phyloP scores from a whole-genome alignment of 2,888 invertebrate species.

The Romanomermis culicivorax region DNA sequence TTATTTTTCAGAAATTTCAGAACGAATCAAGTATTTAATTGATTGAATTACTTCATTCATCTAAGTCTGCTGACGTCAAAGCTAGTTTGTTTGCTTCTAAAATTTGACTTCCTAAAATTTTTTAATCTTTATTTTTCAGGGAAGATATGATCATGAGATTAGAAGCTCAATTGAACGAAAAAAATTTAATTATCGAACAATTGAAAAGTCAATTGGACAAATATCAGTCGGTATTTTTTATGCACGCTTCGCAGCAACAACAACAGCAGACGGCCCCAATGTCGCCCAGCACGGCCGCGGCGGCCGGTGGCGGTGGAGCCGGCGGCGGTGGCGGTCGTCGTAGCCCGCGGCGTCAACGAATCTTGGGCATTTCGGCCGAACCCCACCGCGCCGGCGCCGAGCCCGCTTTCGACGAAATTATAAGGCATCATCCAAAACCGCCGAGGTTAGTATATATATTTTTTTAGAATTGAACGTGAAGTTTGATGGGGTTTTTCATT shows the following conservation, averaged over 20 bases:
- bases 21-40: too few relatives aligned
- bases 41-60: too few relatives aligned
- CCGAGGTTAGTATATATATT: background rate
- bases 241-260: constrained; percentile 2
- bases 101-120: background rate
- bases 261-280: background rate
- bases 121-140: background rate
- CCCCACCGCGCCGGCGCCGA: constrained; percentile 5
- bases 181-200: constrained; percentile 9
- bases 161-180: constrained; percentile 2
- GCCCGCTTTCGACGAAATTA: background rate
- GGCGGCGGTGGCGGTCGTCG: background rate
- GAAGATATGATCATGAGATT: constrained; percentile 9
- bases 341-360: constrained; percentile 7
- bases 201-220: constrained; percentile 12
- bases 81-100: too few relatives aligned
- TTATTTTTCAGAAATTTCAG: too few relatives aligned
- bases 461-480: background rate
- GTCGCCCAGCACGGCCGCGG: background rate
- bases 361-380: constrained; percentile 11
- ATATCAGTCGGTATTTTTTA: constrained; percentile 12
- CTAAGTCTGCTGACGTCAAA: too few relatives aligned
- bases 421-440: constrained; percentile 1
- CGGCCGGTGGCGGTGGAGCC: background rate
- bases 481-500: too few relatives aligned